Conservation (phyloP, 2,797 vertebrate species). For the Neostethus bicornis region DNA sequence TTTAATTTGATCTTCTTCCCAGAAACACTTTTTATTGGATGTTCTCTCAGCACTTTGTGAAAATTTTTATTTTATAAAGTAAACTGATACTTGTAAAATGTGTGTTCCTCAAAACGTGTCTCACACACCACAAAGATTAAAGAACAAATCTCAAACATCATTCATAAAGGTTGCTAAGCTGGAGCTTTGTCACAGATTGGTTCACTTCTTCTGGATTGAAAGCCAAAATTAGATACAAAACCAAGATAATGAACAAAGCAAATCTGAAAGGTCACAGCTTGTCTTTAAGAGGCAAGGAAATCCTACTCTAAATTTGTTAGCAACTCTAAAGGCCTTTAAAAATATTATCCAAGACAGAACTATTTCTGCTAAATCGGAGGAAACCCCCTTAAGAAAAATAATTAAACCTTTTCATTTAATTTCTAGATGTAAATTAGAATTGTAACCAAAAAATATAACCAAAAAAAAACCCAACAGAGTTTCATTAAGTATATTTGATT, state of each 20-base stretch:
- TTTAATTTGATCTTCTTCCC: no score
- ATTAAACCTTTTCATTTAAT: not conserved
- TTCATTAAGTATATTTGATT: no score
- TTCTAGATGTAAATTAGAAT: no score
- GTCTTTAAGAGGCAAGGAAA: slow-evolving; percentile 33
- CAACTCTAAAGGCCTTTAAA: slow-evolving; percentile 1
- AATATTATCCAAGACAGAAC: not conserved
- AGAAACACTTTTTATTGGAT: no score
- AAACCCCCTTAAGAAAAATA: slow-evolving; percentile 4
- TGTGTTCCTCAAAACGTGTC: slow-evolving; percentile 6
- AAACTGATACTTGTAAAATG: no score
- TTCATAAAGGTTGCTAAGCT: slow-evolving; percentile 9
- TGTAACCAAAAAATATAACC: no score
- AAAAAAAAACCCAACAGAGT: no score
- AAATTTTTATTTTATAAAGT: no score
- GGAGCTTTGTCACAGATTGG: slow-evolving; percentile 12
- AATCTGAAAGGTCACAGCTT: slow-evolving; percentile 36
- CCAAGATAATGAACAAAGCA: slow-evolving; percentile 24
- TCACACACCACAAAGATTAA: not conserved
- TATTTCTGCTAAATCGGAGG: not conserved
- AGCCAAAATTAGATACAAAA: slow-evolving; percentile 23
- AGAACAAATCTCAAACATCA: slow-evolving; percentile 2
- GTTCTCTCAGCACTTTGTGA: no score
- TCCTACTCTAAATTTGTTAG: slow-evolving; percentile 22
- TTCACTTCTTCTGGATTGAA: slow-evolving; percentile 20